Percentiles rank a stretch among this genome's conserved stretches.
phyloP scores from a whole-genome alignment of 2,888 invertebrate genomes.

The Leucophenga maculata region DNA sequence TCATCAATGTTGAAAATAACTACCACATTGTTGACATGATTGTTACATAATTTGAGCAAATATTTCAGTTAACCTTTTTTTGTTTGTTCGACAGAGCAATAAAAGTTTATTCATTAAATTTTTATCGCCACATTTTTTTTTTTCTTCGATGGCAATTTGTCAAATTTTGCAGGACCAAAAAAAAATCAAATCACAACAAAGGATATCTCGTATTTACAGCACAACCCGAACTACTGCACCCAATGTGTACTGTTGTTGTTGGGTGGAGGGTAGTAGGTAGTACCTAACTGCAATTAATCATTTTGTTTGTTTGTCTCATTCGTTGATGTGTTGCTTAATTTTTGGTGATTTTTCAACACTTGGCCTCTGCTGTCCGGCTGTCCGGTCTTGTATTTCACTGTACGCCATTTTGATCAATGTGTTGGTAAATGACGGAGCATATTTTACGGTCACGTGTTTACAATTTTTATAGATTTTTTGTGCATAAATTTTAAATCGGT shows the following conservation, averaged over 20 bases:
- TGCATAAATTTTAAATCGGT: neutral
- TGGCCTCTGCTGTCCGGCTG: neutral
- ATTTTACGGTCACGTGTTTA: slow-evolving; percentile 21
- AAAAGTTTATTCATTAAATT: slow-evolving; percentile 68
- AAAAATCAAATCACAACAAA: slow-evolving; percentile 14
- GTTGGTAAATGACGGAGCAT: slow-evolving; percentile 7
- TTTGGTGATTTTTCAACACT: slow-evolving; percentile 19
- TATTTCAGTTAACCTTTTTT: slow-evolving; percentile 38
- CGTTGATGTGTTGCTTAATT: slow-evolving; percentile 16
- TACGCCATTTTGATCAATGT: slow-evolving; percentile 10
- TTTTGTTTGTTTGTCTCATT: slow-evolving; percentile 26
- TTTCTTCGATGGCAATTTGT: slow-evolving; percentile 52
- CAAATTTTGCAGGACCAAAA: slow-evolving; percentile 34
- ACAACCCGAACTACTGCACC: too few species aligned
- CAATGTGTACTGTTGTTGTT: too few species aligned
- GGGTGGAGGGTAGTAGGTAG: too few species aligned
- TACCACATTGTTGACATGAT: slow-evolving; percentile 12
- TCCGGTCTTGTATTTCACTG: neutral
- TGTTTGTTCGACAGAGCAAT: slow-evolving; percentile 34
- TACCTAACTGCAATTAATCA: slow-evolving; percentile 28
- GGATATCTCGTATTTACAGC: neutral
- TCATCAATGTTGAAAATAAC: neutral
- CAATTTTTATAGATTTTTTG: too few species aligned
- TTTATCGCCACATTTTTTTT: slow-evolving; percentile 52
- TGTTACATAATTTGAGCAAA: slow-evolving; percentile 27